Conservation (phyloP, 2,888 invertebrate genomes). For the Nemurella pictetii region DNA sequence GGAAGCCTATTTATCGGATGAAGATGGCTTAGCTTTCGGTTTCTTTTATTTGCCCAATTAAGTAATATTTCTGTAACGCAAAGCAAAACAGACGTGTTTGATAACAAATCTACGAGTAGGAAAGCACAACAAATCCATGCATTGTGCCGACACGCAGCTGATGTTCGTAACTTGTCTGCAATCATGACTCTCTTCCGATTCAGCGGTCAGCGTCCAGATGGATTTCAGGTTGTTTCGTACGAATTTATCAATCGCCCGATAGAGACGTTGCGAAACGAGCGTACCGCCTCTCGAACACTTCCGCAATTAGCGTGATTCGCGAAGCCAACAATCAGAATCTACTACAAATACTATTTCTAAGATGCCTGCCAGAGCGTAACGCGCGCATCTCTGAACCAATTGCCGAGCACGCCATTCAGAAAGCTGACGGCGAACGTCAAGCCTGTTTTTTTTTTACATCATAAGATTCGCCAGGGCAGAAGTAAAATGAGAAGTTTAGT, state of each 20-base stretch:
- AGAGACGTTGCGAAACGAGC: not conserved
- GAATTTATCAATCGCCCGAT: not conserved
- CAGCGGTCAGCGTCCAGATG: not conserved
- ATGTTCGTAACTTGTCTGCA: no score
- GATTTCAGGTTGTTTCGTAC: not conserved
- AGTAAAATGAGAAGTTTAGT: not conserved
- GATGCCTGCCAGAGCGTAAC: not conserved
- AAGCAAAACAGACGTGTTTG: no score
- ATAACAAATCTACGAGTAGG: no score
- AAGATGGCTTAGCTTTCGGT: constrained; percentile 5
- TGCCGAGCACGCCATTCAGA: not conserved
- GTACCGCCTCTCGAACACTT: not conserved
- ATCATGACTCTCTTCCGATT: not conserved
- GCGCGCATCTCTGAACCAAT: not conserved
- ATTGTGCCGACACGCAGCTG: no score
- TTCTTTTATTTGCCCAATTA: not conserved
- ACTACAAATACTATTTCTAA: not conserved
- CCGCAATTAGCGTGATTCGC: not conserved
- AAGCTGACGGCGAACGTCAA: not conserved
- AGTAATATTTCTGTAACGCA: not conserved
- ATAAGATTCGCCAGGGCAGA: not conserved
- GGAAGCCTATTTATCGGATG: not conserved
- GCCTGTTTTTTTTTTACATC: not conserved
- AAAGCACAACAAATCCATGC: no score
- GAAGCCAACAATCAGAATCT: not conserved